Evolutionary conservation across 1,140 invertebrate species (phyloP), one percentile per base, ranked within the genome.

Genomic region (Cotesia chilonis): DNA sequence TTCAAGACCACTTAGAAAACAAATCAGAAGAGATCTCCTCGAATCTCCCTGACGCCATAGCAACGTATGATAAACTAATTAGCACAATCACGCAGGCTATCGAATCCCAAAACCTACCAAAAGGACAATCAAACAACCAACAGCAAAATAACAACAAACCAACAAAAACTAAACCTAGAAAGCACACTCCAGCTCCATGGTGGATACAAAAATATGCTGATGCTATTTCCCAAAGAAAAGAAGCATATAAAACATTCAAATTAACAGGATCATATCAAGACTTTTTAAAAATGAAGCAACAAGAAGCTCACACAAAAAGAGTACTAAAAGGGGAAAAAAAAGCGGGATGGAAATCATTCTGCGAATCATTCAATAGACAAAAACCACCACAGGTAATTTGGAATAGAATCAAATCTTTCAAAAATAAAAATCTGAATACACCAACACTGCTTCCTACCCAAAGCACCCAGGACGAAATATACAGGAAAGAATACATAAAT

Each of bases 11-110:
- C 41, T 59, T 70, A 47, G 12, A 28, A 4, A 12, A 4, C 6
- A 20, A 20, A 6, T 14, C 5, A 6, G 63, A 65, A 14, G 38
- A 65, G 37, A n/a, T 38, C 10, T 7, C 35, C 38, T 7, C 9
- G 36, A 47, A 17, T 7, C 38, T 12, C n/a, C 63, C 63, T 38
- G 4, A 47, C 10, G 6, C 41, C 5, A 47, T 7, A 6, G 14
- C 3, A 51, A 61, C 52, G 14, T 70, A 70, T 37, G 60, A 63
- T 6, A 59, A 60, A 17, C 12, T 69, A 38, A 69, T 69, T 28
- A 9, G 12, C 28, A 41, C 9, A 59, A 60, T 60, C 10, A 69
- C 10, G 17, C 10, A 38, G 4, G 54, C 54, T 6, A 38, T 69
- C 0, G 4, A 69, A 6, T 4, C 28, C 14, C 4, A 4, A 7